A percentile compares a stretch with the other conserved stretches of the same genome.
phyloP scores from a whole-genome alignment of 2,113 vertebrate genomes.

The Glaucomys volans region DNA sequence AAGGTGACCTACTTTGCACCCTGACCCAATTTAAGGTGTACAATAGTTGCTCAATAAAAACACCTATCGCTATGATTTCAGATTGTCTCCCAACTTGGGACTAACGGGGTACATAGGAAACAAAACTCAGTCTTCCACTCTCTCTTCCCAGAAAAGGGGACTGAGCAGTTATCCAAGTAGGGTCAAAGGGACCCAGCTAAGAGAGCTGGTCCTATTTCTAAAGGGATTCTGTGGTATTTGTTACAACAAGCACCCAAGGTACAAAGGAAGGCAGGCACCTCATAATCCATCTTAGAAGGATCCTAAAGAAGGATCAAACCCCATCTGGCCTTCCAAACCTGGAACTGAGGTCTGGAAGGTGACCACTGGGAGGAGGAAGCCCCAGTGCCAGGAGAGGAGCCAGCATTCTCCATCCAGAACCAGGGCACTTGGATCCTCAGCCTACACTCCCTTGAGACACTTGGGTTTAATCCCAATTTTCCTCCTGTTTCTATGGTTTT shows the following conservation, averaged over 20 bases:
- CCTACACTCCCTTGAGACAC: not conserved
- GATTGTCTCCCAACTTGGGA: not conserved
- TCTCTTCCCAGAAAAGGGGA: not conserved
- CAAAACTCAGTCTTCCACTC: not conserved
- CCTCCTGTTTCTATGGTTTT: not conserved
- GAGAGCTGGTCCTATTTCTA: not conserved
- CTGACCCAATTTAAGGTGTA: not conserved
- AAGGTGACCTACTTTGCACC: not conserved
- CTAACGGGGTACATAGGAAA: too few species aligned
- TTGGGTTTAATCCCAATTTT: not conserved
- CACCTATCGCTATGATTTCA: not conserved
- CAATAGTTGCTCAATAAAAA: not conserved
- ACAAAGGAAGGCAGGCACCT: not conserved
- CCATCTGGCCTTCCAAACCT: not conserved
- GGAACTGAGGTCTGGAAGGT: not conserved
- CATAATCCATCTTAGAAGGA: rapidly evolving
- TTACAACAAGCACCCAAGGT: not conserved
- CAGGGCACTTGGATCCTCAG: not conserved
- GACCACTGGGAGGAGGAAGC: not conserved
- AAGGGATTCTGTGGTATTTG: not conserved
- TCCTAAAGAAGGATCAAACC: not conserved
- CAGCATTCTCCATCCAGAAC: rapidly evolving
- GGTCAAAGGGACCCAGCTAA: not conserved
- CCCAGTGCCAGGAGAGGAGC: not conserved
- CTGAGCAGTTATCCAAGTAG: not conserved